A percentile compares a stretch with the other conserved stretches of the same genome.
Evolutionary conservation across 2,113 vertebrate species (phyloP).

Genomic region (Oreotrochilus melanogaster): DNA sequence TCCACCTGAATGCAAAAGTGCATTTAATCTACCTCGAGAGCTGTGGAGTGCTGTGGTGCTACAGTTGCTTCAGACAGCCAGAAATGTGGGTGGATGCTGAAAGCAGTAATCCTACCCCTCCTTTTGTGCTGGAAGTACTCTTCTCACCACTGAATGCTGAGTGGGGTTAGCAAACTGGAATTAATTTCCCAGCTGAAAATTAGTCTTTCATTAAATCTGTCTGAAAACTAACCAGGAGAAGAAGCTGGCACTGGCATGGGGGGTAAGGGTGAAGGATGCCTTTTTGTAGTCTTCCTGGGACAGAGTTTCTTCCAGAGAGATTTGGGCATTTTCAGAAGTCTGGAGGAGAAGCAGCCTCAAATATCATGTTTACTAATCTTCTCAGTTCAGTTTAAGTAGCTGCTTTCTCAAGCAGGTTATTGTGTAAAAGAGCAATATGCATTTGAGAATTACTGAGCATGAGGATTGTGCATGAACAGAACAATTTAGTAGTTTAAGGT

Average conservation of each 20-base stretch:
- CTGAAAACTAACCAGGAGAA: background rate
- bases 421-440: background rate
- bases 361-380: background rate
- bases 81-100: background rate
- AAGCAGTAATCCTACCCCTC: background rate
- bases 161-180: background rate
- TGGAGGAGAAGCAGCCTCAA: background rate
- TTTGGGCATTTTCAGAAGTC: background rate
- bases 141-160: background rate
- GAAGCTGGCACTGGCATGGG: too few species aligned
- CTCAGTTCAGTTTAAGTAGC: background rate
- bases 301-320: background rate
- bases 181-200: background rate
- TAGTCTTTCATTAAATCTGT: background rate
- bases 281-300: background rate
- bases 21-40: slow-evolving; percentile 38
- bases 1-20: background rate
- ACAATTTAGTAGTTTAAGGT: background rate
- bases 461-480: background rate
- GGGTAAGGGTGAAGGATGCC: background rate
- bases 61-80: background rate
- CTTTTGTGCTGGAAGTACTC: background rate
- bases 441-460: background rate
- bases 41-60: background rate
- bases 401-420: background rate